phyloP scores from a whole-genome alignment of 2,888 invertebrate species.

The Ennomos fuscantarius region DNA sequence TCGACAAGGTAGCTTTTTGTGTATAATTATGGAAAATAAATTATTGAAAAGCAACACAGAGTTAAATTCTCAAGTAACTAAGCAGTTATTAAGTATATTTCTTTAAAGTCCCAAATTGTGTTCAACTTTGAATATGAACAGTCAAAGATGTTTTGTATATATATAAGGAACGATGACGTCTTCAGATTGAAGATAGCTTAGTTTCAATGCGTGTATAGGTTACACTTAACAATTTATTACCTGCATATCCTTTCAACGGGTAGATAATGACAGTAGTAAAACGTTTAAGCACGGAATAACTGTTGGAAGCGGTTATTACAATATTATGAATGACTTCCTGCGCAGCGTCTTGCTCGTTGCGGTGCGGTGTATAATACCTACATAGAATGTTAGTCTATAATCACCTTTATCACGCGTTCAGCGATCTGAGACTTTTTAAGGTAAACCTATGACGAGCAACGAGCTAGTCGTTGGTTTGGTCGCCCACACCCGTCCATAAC shows the following conservation, averaged over 20 bases:
- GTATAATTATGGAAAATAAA: no score
- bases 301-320: constrained; percentile 84
- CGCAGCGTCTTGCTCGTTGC: constrained; percentile 44
- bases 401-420: constrained; percentile 6
- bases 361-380: constrained; percentile 6
- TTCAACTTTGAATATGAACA: no score
- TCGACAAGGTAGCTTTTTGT: no score
- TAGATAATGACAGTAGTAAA: constrained; percentile 85
- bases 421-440: neutral
- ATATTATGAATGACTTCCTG: constrained; percentile 83
- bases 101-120: no score
- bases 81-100: no score
- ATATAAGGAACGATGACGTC: neutral
- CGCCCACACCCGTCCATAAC: no score
- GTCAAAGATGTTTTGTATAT: neutral
- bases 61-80: no score
- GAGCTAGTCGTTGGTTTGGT: no score
- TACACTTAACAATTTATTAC: constrained; percentile 79
- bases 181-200: constrained; percentile 13
- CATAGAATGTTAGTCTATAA: constrained; percentile 11
- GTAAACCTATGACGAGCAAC: no score
- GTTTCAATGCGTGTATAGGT: constrained; percentile 63
- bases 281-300: constrained; percentile 85
- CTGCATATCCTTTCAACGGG: constrained; percentile 84
- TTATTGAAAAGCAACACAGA: no score